A percentile compares a stretch with the other conserved stretches of the same genome.
phyloP scores from a whole-genome alignment of 1,140 invertebrate genomes.

The Acromyrmex charruanus region DNA sequence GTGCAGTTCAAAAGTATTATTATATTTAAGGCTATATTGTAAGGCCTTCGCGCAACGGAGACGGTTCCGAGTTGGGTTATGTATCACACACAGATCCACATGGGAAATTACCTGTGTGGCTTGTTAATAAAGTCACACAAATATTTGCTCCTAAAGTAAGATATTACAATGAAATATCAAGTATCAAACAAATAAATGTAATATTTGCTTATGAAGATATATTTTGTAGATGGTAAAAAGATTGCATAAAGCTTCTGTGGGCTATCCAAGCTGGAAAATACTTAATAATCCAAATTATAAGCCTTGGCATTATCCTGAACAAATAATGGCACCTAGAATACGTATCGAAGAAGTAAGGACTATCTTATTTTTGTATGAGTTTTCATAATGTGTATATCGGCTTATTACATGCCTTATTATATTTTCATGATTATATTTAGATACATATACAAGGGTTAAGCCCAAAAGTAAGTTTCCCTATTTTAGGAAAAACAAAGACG shows the following conservation, averaged over 20 bases:
- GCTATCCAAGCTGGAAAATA: slow-evolving; percentile 93
- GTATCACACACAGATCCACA: slow-evolving; percentile 95
- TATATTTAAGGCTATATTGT: slow-evolving; percentile 85
- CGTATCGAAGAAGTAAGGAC: slow-evolving; percentile 89
- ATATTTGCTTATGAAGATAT: slow-evolving; percentile 9
- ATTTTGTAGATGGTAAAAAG: slow-evolving; percentile 89
- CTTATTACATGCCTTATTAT: neutral
- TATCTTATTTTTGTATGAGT: slow-evolving; percentile 30
- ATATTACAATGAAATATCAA: neutral
- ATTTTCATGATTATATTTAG: neutral
- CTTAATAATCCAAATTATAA: slow-evolving; percentile 92
- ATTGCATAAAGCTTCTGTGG: slow-evolving; percentile 92
- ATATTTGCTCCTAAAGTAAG: slow-evolving; percentile 93
- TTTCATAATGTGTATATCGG: neutral
- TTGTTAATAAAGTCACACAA: slow-evolving; percentile 95
- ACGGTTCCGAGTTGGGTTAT: slow-evolving; percentile 93
- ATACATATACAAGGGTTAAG: no score
- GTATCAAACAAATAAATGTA: neutral
- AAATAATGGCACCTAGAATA: slow-evolving; percentile 91
- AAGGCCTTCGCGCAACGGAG: slow-evolving; percentile 85
- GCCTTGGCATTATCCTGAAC: slow-evolving; percentile 95
- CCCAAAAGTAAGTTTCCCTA: no score
- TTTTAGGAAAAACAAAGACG: no score
- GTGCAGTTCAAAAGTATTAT: slow-evolving; percentile 4
- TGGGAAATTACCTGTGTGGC: slow-evolving; percentile 95